Base-by-base conservation (phyloP, 1,140 invertebrate genomes). In the Eulimnadia texana region DNA sequence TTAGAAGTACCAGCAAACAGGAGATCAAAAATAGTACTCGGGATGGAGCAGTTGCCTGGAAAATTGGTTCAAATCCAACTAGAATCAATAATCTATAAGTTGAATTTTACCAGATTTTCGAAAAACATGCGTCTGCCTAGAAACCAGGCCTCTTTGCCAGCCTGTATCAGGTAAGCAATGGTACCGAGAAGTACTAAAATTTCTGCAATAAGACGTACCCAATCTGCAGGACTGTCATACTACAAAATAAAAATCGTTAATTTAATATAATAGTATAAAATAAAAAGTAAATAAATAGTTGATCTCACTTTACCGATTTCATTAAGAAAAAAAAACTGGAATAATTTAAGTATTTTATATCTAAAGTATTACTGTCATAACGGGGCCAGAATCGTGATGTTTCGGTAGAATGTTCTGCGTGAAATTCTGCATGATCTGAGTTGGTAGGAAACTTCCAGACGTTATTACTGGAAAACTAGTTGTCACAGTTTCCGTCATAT, bases 1-100 rank as follows among this genome's bases (percentile, higher is more conserved):
- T 85, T 3, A 83, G 74, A 67, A 91, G 73, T 73, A 94, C 85
- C 60, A 97, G 77, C 47, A 89, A 77, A 68, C 92, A 94, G 0
- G 94, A 95, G 68, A 93, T 82, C 56, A 98, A 77, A 71, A 98
- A 98, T 82, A 96, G 85, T 0, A 95, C 89, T 64, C 94, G 79
- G 2, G 88, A 88, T 16, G 89, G 87, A 19, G 88, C 89, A 0
- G 86, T 90, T 79, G 82, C 89, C 88, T 93, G 66, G 64, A 67
- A 61, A 62, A 57, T n/a, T 16, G 27, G 28, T 60, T 62, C 53
- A 57, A 25, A 54, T 49, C 53, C 23, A 64, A 54, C 42, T 42
- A 25, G 56, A 61, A 65, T 27, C 24, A 47, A 1, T 13, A 49
- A 20, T 60, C 25, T 52, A 3, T 56, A 19, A 52, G 20, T 60